phyloP scores from a whole-genome alignment of 2,888 invertebrate genomes.

The Andrena camellia region DNA sequence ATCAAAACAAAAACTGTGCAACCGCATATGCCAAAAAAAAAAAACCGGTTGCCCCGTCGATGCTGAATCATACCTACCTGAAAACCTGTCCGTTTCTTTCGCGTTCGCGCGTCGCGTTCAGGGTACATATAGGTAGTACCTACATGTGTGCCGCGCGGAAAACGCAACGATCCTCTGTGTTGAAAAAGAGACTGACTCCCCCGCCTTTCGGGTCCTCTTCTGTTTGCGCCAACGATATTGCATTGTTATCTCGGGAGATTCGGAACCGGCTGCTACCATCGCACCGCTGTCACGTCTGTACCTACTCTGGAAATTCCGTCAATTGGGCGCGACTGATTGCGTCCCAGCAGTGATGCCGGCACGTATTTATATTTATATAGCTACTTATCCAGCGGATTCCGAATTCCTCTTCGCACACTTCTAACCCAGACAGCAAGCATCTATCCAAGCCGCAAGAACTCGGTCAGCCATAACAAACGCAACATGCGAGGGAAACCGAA shows the following conservation, averaged over 20 bases:
- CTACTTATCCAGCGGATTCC: too few species aligned
- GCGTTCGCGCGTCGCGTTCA: constrained; percentile 20
- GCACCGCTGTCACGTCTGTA: neutral
- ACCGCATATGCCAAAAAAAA: constrained; percentile 63
- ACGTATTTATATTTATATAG: too few species aligned
- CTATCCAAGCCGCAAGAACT: neutral
- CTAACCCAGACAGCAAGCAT: too few species aligned
- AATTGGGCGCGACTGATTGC: neutral
- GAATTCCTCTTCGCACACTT: too few species aligned
- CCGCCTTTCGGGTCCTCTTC: neutral
- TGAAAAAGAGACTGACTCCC: neutral
- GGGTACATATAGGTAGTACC: too few species aligned
- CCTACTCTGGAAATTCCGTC: constrained; percentile 25
- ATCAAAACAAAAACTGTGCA: constrained; percentile 73
- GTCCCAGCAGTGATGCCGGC: neutral
- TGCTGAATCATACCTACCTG: constrained; percentile 71
- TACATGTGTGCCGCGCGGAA: neutral
- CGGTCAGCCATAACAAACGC: neutral
- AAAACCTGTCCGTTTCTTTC: constrained; percentile 64
- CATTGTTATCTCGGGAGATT: neutral
- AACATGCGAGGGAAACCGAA: neutral
- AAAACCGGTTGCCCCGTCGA: constrained; percentile 69
- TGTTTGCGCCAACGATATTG: neutral
- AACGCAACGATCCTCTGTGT: neutral
- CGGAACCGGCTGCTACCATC: neutral